Conservation (phyloP, 2,113 vertebrate species). For the Amphiprion percula region DNA sequence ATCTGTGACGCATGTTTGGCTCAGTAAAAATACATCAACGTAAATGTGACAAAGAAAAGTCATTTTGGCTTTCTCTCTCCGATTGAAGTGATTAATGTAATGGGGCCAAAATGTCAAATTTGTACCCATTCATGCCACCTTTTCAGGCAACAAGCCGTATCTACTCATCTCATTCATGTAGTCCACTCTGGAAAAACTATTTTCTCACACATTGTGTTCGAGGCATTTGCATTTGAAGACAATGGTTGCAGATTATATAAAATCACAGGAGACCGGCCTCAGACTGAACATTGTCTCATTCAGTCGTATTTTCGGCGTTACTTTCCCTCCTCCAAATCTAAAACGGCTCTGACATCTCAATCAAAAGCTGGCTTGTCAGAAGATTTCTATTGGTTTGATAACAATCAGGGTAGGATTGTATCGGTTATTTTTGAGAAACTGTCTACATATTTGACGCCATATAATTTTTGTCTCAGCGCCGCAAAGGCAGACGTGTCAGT, state of each 20-base stretch:
- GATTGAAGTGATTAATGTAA: constrained; percentile 5
- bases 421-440: not conserved
- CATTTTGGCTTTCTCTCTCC: constrained; percentile 1
- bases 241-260: constrained; percentile 23
- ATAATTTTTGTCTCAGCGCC: not conserved
- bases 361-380: constrained; percentile 26
- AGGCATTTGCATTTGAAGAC: constrained; percentile 26
- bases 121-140: not conserved
- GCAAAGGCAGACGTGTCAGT: constrained; percentile 25
- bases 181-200: constrained; percentile 7
- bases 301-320: constrained; percentile 16
- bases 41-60: not conserved
- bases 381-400: constrained; percentile 17
- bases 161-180: constrained; percentile 26
- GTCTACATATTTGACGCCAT: not conserved
- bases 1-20: no score
- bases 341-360: constrained; percentile 39
- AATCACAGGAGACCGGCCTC: constrained; percentile 30
- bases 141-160: constrained; percentile 28
- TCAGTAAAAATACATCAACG: not conserved
- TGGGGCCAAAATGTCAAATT: not conserved
- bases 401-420: not conserved
- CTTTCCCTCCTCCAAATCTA: not conserved
- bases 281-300: constrained; percentile 1
- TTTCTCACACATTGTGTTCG: constrained; percentile 19